Evolutionary conservation across 1,140 invertebrate species (phyloP), one percentile per base, ranked within the genome.

Genomic region (Hestina assimilis): DNA sequence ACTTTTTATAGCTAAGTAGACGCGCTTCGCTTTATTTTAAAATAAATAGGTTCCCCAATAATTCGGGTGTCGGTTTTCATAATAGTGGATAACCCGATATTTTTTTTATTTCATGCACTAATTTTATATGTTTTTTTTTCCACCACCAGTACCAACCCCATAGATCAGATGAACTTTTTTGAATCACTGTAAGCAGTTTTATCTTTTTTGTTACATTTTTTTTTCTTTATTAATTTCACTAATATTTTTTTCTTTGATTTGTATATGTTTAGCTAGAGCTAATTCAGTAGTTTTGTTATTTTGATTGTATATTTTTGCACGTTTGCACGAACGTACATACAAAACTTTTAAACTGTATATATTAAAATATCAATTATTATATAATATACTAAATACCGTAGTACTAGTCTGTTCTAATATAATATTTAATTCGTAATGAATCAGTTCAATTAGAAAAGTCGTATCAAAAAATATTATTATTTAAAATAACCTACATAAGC

Each of bases 101-200:
- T 52, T 66, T 61, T 62, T 43, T 42, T 59, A 71, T 69, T 61
- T 41, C 51, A 58, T 69, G 57, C 61, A 78, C 71, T 83, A 79
- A 83, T 83, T 77, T 70, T 75, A 48, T 72, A 74, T 82, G 76
- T 79, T 69, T 67, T 80, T 35, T 77, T 77, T 72, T 67, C 67
- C 64, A 52, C 64, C 72, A 60, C 81, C 81, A 87, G 84, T 83
- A 87, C 84, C 75, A 87, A 87, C 79, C 84, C 84, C 67, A 78
- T 83, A 78, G 84, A 87, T 87, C 84, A 87, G 81, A 85, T 87
- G 79, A 87, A 85, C 82, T 87, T 85, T 85, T 87, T 87, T 84
- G 84, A 87, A 55, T 87, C 84, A 62, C 81, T 87, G 84, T 87
- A 87, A 87, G 84, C 79, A 76, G 70, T 51, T 73, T 75, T 79